phyloP scores from a whole-genome alignment of 2,888 invertebrate genomes.

The Oithona nana region DNA sequence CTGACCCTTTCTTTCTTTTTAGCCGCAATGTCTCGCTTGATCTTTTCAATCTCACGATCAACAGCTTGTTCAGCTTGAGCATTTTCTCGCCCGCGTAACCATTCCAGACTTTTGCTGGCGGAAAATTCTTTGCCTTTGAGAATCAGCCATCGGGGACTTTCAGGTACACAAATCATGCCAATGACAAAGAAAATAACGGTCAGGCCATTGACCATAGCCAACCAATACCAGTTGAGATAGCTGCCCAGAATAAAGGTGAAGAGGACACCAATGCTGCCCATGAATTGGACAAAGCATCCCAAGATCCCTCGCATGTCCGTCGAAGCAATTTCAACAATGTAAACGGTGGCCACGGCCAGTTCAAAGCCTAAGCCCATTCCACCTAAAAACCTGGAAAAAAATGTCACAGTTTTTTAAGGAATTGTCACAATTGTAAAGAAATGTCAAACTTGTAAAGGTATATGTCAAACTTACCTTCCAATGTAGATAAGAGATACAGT shows the following conservation, averaged over 20 bases:
- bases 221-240: constrained; percentile 23
- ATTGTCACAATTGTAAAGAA: too few species aligned
- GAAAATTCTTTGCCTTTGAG: constrained; percentile 19
- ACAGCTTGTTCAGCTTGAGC: not conserved
- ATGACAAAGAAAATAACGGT: not conserved
- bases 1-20: not conserved
- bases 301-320: constrained; percentile 28
- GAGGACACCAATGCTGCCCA: constrained; percentile 29
- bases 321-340: constrained; percentile 26
- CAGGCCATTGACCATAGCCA: not conserved
- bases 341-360: constrained; percentile 7
- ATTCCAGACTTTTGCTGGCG: constrained; percentile 21
- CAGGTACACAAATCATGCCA: constrained; percentile 21
- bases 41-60: constrained; percentile 21
- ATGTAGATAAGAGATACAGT: not conserved
- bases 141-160: constrained; percentile 20
- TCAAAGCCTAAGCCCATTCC: constrained; percentile 12
- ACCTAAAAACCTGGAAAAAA: not conserved
- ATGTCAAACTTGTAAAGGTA: too few species aligned
- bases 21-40: constrained; percentile 19
- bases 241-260: constrained; percentile 25
- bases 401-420: too few species aligned
- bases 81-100: constrained; percentile 19
- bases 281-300: constrained; percentile 29
- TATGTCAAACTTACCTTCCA: constrained; percentile 13